Conservation (phyloP, 2,888 invertebrate genomes). For the Actias luna region DNA sequence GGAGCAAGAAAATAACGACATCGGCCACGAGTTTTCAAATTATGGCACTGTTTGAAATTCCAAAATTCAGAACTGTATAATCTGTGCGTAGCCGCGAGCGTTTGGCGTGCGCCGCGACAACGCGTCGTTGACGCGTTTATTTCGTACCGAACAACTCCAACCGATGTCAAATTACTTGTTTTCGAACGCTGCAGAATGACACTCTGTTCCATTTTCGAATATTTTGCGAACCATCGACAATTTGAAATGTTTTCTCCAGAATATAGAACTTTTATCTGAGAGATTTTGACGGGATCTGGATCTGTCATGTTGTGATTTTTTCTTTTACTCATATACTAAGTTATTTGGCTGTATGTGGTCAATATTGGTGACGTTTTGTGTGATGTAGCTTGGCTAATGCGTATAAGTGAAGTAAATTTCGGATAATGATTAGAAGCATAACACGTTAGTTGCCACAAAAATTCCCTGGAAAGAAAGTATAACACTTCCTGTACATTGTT, state of each 20-base stretch:
- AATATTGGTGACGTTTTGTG: too few species aligned
- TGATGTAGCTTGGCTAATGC: too few species aligned
- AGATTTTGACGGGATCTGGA: neutral
- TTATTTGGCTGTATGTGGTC: too few species aligned
- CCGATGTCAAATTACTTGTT: neutral
- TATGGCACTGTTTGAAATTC: slow-evolving; percentile 17
- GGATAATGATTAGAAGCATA: too few species aligned
- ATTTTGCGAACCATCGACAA: neutral
- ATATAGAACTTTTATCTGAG: too few species aligned
- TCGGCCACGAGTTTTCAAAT: neutral
- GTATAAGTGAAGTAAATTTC: too few species aligned
- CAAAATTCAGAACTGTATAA: neutral
- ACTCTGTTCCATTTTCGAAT: slow-evolving; percentile 15
- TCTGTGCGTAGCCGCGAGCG: slow-evolving; percentile 30
- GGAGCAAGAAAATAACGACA: too few species aligned
- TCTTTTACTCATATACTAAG: too few species aligned
- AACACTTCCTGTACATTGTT: too few species aligned
- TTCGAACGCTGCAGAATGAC: neutral
- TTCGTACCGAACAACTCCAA: slow-evolving; percentile 33
- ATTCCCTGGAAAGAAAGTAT: too few species aligned
- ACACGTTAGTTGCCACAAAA: too few species aligned
- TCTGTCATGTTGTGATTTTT: neutral
- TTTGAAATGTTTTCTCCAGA: neutral
- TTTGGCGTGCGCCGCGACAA: slow-evolving; percentile 27
- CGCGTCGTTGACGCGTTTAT: slow-evolving; percentile 41